A percentile compares a stretch with the other conserved stretches of the same genome.
Evolutionary conservation across 2,113 vertebrate species (phyloP).

Genomic region (Zosterops hypoxanthus): DNA sequence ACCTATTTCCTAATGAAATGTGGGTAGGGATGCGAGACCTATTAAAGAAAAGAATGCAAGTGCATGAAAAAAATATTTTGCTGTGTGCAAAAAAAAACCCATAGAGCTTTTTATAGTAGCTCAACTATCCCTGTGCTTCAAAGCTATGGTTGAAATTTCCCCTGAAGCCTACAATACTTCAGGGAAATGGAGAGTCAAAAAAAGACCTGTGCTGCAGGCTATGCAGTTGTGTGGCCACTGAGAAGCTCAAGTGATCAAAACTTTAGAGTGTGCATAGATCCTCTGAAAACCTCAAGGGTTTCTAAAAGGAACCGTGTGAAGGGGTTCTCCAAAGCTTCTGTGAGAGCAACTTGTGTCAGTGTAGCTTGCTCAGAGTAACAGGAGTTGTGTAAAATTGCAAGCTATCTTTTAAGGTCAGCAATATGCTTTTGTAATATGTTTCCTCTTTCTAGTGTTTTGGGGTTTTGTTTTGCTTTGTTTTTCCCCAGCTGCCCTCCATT

Average conservation of each 20-base stretch:
- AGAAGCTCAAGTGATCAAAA: neutral
- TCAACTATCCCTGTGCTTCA: neutral
- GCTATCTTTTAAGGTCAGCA: neutral
- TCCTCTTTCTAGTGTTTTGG: neutral
- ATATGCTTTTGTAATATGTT: neutral
- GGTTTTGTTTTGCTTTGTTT: neutral
- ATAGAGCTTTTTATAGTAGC: neutral
- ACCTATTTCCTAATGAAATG: neutral
- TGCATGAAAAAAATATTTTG: neutral
- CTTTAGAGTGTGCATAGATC: neutral
- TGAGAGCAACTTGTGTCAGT: neutral
- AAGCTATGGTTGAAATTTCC: neutral
- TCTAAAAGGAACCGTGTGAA: neutral
- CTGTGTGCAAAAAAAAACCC: neutral
- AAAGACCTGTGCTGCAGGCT: neutral
- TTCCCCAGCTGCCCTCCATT: neutral
- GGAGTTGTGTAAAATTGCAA: neutral
- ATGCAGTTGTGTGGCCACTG: neutral
- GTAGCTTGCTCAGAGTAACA: neutral
- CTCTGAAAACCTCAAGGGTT: neutral
- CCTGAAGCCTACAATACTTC: neutral
- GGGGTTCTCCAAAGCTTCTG: neutral
- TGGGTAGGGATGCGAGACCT: neutral
- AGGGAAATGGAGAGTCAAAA: neutral
- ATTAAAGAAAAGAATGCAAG: neutral